Base-by-base conservation (phyloP, 2,888 invertebrate genomes). In the Plebejus argus region DNA sequence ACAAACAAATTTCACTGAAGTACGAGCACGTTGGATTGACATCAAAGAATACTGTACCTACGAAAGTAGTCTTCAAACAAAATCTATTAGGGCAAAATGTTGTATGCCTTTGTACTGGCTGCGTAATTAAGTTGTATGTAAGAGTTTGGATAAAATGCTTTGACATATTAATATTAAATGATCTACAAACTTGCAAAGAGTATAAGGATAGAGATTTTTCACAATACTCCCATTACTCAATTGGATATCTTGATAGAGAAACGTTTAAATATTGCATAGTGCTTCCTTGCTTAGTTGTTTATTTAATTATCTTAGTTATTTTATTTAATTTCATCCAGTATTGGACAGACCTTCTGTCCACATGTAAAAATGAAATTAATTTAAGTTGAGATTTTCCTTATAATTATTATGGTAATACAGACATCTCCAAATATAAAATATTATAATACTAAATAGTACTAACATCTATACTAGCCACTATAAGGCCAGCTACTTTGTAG, bases 71-170 rank as follows among this genome's bases (percentile, higher is more conserved):
- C 70, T 18, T 35, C 70, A 70, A 70, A 71, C 23, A 71, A 71
- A 71, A 71, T 71, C 71, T 35, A 71, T 71, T 71, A 71, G 20
- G 70, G 39, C 23, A 70, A n/a, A 71, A 71, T 39, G n/a, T 71
- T 10, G 71, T 71, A 39, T 10, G 23, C 23, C 61, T 23, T 20
- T 61, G 35, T 39, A 35, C 39, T 39, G 39, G 35, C 39, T 39
- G 35, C 35, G 15, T 71, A 35, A 71, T 71, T 35, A 71, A 71
- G 20, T 39, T 23, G 35, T 71, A 39, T 71, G 71, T 71, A 71
- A 71, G 71, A 71, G 71, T 71, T 71, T 39, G 39, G 39, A 71
- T 39, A n/a, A 39, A 35, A n/a, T 39, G 4, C 28, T 66, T 66
- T 66, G 28, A 66, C 1, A 66, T 33, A 15, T 66, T 33, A 20